Base-by-base conservation (phyloP, 2,888 invertebrate genomes). In the Cryptocheilus praepositus region DNA sequence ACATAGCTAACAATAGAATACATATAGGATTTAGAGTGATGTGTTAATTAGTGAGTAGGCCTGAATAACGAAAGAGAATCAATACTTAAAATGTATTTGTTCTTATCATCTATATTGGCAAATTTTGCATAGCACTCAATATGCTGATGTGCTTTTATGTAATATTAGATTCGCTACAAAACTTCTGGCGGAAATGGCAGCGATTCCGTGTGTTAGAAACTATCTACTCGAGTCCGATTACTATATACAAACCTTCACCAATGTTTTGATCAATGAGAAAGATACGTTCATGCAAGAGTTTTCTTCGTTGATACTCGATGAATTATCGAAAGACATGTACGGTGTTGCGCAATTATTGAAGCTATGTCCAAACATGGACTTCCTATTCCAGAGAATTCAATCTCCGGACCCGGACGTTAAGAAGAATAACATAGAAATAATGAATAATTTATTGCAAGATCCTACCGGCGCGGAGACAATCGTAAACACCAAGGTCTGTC, bases 331-430 rank as follows among this genome's bases (percentile, higher is more conserved):
- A 66, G 91, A 91, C 71, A 89, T 90, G 0, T 82, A 89, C 0
- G 92, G 91, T 0, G 89, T 90, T 45, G 90, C 89, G 16, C 90
- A 90, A 68, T 61, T 86, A 1, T 84, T 91, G 25, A 67, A 82
- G 0, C 86, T 89, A 0, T 90, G 89, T n/a, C 88, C 89, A 46
- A 89, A 90, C 53, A 81, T 91, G 15, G 88, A 88, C 71, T 90
- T 89, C 49, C 81, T 92, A 1, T 90, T 90, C 71, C 85, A 87
- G 0, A 89, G 90, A 51, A 89, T 92, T 86, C 89, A 89, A 74
- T 90, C 90, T 46, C 80, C 87, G 0, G 92, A 92, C 81, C 91
- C 92, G 16, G 92, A 92, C 71, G 90, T 92, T 0, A 91, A 91
- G 80, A 91, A 90, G 72, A 92, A 92, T 80, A 90, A 90, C 63